phyloP scores from a whole-genome alignment of 2,113 vertebrate genomes.

The Paedocypris sp. region DNA sequence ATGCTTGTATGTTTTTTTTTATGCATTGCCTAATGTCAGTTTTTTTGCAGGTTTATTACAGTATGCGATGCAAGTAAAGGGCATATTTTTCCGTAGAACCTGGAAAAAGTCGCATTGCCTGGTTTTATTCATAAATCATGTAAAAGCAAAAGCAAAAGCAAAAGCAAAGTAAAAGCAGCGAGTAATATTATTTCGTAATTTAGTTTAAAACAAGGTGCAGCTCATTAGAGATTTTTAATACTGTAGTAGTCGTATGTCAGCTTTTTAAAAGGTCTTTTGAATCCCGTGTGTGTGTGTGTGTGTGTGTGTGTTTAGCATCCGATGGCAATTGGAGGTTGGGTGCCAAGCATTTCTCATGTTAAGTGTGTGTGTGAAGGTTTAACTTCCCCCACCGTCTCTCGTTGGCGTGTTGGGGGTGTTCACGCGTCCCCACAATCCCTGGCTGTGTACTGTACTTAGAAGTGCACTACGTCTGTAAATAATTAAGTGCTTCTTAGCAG shows the following conservation, averaged over 20 bases:
- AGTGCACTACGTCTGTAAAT: no score
- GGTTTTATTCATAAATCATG: not conserved
- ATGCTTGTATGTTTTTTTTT: no score
- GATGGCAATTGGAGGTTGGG: constrained; percentile 30
- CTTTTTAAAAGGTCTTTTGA: constrained; percentile 34
- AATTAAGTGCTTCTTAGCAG: no score
- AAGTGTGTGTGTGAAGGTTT: constrained; percentile 45
- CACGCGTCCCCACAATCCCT: no score
- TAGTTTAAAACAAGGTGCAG: not conserved
- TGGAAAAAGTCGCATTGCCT: not conserved
- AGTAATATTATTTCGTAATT: not conserved
- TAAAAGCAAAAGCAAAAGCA: not conserved
- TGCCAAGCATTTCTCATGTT: constrained; percentile 40
- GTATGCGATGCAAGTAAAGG: not conserved
- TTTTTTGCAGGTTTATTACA: no score
- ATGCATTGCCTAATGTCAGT: no score
- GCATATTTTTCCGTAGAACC: not conserved
- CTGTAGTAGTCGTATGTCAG: no score
- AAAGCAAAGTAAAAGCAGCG: no score
- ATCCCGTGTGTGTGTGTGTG: constrained; percentile 30
- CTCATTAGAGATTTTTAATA: no score
- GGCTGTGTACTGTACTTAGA: no score
- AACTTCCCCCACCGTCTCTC: constrained; percentile 38
- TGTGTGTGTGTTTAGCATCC: constrained; percentile 35
- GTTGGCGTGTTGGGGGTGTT: no score